Percentiles rank a stretch among this genome's conserved stretches.
These are phyloP conservation scores for Isoperla grammatica DNA, from an alignment of 2,888 invertebrate species.

Conservation along the genomic window DNA sequence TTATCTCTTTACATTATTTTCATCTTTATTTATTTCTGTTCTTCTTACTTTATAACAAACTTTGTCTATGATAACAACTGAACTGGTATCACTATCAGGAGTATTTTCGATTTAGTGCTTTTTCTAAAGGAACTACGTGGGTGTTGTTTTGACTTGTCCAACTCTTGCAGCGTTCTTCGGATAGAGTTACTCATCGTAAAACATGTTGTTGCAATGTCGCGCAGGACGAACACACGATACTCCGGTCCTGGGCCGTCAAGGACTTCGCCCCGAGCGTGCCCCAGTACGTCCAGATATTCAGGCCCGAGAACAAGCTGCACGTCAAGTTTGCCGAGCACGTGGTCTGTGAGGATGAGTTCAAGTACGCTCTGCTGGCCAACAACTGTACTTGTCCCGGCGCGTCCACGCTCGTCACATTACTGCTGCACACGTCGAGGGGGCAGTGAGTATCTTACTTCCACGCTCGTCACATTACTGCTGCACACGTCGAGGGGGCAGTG, in stretches of 20 bases:
- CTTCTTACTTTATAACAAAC: too few relatives aligned
- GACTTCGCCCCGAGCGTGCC: constrained; percentile 96
- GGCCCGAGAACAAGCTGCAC: constrained; percentile 97
- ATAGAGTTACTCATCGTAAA: too few relatives aligned
- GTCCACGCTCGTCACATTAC: constrained; percentile 90
- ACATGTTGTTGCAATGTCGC: constrained; percentile 28
- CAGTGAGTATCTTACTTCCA: constrained; percentile 81
- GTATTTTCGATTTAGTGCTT: too few relatives aligned
- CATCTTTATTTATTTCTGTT: too few relatives aligned
- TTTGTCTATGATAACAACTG: too few relatives aligned
- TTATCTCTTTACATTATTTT: too few relatives aligned
- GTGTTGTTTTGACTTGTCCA: too few relatives aligned
- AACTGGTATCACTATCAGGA: too few relatives aligned
- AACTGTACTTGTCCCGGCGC: constrained; percentile 98
- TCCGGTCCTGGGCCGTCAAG: constrained; percentile 95
- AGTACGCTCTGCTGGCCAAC: constrained; percentile 95
- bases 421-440: constrained; percentile 94
- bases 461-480: constrained; percentile 87
- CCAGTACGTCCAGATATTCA: constrained; percentile 97
- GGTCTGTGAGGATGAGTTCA: constrained; percentile 98
- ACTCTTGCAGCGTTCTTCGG: too few relatives aligned
- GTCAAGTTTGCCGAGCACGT: constrained; percentile 98
- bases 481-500: constrained; percentile 98
- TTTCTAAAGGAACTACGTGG: too few relatives aligned
- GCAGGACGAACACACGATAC: constrained; percentile 68